phyloP scores from a whole-genome alignment of 2,113 vertebrate species.

The Erythrocercus mccallii region DNA sequence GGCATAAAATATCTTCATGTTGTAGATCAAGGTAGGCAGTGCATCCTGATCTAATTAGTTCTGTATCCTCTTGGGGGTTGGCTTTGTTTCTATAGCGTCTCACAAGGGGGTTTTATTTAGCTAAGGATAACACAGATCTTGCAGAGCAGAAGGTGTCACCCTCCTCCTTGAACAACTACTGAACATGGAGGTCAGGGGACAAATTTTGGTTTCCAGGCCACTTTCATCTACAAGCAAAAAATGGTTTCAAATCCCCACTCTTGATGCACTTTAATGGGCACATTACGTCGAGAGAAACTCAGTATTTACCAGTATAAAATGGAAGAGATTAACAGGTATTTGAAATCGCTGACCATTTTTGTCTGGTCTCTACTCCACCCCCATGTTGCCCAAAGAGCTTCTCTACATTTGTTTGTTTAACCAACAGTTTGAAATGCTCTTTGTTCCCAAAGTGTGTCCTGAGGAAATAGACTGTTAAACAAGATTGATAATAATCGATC shows the following conservation, averaged over 20 bases:
- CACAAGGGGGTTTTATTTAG: slow-evolving; percentile 21
- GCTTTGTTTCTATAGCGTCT: neutral
- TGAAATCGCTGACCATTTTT: neutral
- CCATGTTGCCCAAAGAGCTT: neutral
- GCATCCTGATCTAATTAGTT: slow-evolving; percentile 11
- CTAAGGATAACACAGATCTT: slow-evolving; percentile 1
- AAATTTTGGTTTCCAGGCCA: neutral
- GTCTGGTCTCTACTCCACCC: neutral
- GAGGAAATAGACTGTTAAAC: slow-evolving; percentile 54
- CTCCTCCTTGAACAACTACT: neutral
- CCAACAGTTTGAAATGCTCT: slow-evolving; percentile 46
- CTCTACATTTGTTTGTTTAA: slow-evolving; percentile 59
- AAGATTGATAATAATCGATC: slow-evolving; percentile 58
- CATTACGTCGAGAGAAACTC: neutral
- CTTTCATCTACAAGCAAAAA: neutral
- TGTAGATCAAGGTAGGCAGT: neutral
- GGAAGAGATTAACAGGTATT: neutral
- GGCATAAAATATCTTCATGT: neutral
- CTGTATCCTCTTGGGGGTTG: neutral
- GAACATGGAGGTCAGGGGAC: neutral
- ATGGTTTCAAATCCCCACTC: neutral
- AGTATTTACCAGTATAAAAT: neutral
- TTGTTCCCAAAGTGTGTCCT: slow-evolving; percentile 53
- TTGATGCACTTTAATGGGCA: neutral
- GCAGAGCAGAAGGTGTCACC: neutral